Percentiles rank a stretch among this genome's conserved stretches.
phyloP scores from a whole-genome alignment of 2,888 invertebrate species.

The Polymixis lichenea region DNA sequence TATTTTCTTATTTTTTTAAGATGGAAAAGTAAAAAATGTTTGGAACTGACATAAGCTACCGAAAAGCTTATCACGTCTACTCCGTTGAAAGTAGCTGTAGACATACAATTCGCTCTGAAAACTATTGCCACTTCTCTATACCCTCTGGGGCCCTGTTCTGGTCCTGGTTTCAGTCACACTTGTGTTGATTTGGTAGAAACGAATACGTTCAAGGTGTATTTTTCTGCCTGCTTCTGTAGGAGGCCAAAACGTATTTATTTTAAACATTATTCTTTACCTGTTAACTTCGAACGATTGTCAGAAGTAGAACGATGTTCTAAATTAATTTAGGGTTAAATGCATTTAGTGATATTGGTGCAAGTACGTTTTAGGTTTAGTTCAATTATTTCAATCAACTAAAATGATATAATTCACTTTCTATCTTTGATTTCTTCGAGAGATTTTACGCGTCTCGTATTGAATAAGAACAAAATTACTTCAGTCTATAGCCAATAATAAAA shows the following conservation, averaged over 20 bases:
- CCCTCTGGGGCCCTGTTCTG: neutral
- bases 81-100: neutral
- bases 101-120: neutral
- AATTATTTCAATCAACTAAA: neutral
- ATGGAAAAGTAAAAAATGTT: neutral
- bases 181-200: neutral
- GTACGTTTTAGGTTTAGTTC: neutral
- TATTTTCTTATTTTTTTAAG: too few species aligned
- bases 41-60: neutral
- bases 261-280: neutral
- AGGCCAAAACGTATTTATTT: neutral
- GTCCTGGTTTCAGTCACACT: neutral
- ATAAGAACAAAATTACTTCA: conserved; percentile 39
- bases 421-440: conserved; percentile 2
- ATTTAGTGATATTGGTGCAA: neutral
- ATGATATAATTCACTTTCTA: neutral
- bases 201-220: neutral
- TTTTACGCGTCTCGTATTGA: conserved; percentile 19
- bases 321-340: neutral
- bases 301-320: neutral
- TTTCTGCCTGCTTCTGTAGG: neutral
- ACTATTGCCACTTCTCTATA: neutral
- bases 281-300: neutral
- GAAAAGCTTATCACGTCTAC: neutral
- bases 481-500: conserved; percentile 6